A percentile compares a stretch with the other conserved stretches of the same genome.
Conservation (phyloP, 2,113 vertebrate species). For the Hippocampus comes region DNA sequence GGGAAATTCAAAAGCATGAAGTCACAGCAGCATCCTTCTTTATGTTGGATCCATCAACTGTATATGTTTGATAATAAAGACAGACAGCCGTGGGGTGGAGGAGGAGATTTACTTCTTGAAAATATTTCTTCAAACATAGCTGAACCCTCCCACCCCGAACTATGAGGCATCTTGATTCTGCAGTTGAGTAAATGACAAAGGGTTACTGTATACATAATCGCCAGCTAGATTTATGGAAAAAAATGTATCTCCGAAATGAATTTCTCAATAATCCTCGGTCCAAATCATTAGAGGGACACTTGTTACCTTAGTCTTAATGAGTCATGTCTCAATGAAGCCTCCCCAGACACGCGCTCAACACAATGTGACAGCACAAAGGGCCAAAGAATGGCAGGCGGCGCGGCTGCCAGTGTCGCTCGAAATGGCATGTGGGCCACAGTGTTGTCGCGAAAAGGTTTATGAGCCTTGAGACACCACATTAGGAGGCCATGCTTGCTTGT, state of each 20-base stretch:
- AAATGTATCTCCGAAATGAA: conserved; percentile 5
- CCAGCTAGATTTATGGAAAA: not conserved
- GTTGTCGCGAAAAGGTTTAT: conserved; percentile 59
- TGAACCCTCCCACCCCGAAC: not conserved
- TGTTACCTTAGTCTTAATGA: conserved; percentile 41
- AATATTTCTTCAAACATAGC: not conserved
- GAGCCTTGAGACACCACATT: conserved; percentile 67
- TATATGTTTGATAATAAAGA: too few species aligned
- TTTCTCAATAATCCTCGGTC: conserved; percentile 22
- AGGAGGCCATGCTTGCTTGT: conserved; percentile 63
- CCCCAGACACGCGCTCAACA: conserved; percentile 14
- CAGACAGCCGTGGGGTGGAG: too few species aligned
- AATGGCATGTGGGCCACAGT: conserved; percentile 43
- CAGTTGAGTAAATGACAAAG: too few species aligned
- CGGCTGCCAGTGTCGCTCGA: conserved; percentile 22
- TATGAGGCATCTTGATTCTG: too few species aligned
- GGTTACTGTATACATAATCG: not conserved
- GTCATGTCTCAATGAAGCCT: conserved; percentile 41
- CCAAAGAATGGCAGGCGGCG: conserved; percentile 44
- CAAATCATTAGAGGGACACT: conserved; percentile 21
- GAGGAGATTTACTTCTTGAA: not conserved
- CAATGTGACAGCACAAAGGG: conserved; percentile 31
- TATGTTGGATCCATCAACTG: too few species aligned
- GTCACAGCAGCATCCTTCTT: too few species aligned
- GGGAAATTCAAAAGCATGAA: too few species aligned